phyloP scores from a whole-genome alignment of 2,113 vertebrate species.

The Centropus unirufus region DNA sequence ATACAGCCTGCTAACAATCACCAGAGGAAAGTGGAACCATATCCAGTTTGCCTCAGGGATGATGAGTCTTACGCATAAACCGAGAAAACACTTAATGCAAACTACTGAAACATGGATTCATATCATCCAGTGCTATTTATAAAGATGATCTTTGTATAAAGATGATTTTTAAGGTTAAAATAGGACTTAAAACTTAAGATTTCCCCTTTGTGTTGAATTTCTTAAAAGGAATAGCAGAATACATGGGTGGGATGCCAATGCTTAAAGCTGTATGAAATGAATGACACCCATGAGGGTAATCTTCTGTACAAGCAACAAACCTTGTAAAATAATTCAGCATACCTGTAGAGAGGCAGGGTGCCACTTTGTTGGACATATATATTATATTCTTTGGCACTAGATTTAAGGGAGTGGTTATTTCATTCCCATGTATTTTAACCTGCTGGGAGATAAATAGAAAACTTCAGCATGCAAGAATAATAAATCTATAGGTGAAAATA shows the following conservation, averaged over 20 bases:
- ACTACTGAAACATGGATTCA: neutral
- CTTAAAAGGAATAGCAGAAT: neutral
- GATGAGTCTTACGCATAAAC: neutral
- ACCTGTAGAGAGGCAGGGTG: neutral
- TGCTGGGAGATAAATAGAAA: conserved; percentile 3
- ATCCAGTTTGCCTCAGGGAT: neutral
- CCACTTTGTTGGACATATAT: neutral
- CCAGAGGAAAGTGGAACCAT: neutral
- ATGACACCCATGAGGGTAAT: neutral
- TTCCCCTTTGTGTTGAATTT: neutral
- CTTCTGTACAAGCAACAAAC: neutral
- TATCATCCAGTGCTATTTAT: neutral
- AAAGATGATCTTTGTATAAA: neutral
- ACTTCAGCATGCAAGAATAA: neutral
- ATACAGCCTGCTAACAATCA: neutral
- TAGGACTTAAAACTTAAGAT: neutral
- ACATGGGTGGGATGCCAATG: neutral
- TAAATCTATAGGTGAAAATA: conserved; percentile 25
- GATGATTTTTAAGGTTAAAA: neutral
- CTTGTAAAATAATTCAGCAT: neutral
- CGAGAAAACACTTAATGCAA: neutral
- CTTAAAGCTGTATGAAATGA: neutral
- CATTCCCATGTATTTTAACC: conserved; percentile 2
- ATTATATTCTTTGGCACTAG: neutral
- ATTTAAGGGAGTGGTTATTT: neutral